These are phyloP conservation scores for Diploscapter pachys DNA, from an alignment of 1,140 invertebrate species.

Conservation along the genomic window DNA sequence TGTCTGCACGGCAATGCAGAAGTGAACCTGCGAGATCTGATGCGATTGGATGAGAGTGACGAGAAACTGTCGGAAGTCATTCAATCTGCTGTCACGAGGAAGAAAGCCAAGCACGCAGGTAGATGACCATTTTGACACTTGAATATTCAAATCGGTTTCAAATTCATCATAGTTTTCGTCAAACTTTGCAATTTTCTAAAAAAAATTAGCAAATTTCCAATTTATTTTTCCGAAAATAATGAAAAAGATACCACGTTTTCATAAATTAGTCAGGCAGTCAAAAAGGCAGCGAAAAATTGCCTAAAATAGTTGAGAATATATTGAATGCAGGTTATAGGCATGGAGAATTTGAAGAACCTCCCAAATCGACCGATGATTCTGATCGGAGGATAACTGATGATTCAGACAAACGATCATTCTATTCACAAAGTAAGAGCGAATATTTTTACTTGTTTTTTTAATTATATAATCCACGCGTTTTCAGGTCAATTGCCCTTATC, in stretches of 20 bases:
- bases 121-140: conserved; percentile 35
- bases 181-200: too few relatives aligned
- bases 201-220: too few relatives aligned
- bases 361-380: conserved; percentile 98
- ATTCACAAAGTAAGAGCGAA: too few relatives aligned
- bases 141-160: too few relatives aligned
- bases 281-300: too few relatives aligned
- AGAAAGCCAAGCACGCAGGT: conserved; percentile 91
- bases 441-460: too few relatives aligned
- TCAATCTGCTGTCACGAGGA: conserved; percentile 73
- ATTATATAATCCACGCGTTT: too few relatives aligned
- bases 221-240: neutral
- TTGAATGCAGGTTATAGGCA: conserved; percentile 72
- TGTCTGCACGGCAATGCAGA: conserved; percentile 92
- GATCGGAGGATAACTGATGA: conserved; percentile 82
- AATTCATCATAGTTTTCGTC: too few relatives aligned
- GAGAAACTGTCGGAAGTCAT: conserved; percentile 74
- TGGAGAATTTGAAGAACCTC: conserved; percentile 85
- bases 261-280: too few relatives aligned
- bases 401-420: neutral
- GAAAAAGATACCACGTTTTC: too few relatives aligned
- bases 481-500: too few relatives aligned
- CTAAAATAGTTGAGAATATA: too few relatives aligned
- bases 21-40: conserved; percentile 80
- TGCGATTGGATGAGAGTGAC: conserved; percentile 69